Conservation (phyloP, 2,888 invertebrate genomes). For the Drosophila eohydei region DNA sequence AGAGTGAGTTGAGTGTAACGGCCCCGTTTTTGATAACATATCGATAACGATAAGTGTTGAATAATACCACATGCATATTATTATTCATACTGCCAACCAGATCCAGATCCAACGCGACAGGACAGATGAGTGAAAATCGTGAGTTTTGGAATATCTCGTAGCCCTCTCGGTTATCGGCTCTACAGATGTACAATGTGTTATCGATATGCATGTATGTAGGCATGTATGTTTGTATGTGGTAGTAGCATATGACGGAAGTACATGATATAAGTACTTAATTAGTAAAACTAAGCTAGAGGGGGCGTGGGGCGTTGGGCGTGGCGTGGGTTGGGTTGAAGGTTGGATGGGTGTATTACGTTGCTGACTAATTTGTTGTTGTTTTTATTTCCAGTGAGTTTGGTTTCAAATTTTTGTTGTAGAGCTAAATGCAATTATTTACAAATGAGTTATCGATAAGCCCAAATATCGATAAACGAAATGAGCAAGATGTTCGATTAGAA, state of each 20-base stretch:
- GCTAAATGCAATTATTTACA: conserved; percentile 71
- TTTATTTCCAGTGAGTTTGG: conserved; percentile 21
- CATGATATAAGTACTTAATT: conserved; percentile 41
- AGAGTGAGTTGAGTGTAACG: conserved; percentile 10
- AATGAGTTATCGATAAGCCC: conserved; percentile 46
- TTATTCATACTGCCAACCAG: conserved; percentile 1
- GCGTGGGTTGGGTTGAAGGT: background rate
- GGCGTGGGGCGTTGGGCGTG: conserved; percentile 1
- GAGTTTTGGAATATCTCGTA: background rate
- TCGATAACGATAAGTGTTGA: conserved; percentile 27
- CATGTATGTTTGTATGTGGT: conserved; percentile 28
- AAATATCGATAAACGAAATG: conserved; percentile 33
- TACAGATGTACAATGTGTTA: conserved; percentile 11
- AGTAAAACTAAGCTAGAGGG: conserved; percentile 34
- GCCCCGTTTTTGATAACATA: conserved; percentile 9
- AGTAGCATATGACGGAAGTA: conserved; percentile 38
- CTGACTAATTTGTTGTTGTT: conserved; percentile 24
- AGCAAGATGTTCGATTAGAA: conserved; percentile 38
- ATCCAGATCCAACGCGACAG: conserved; percentile 3
- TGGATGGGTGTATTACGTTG: conserved; percentile 27
- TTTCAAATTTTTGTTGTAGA: conserved; percentile 21
- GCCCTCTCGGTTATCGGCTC: conserved; percentile 7
- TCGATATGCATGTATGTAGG: conserved; percentile 26
- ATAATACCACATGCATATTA: conserved; percentile 23
- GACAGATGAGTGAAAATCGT: conserved; percentile 22